Conservation (phyloP, 2,113 vertebrate genomes). For the Calypte anna region DNA sequence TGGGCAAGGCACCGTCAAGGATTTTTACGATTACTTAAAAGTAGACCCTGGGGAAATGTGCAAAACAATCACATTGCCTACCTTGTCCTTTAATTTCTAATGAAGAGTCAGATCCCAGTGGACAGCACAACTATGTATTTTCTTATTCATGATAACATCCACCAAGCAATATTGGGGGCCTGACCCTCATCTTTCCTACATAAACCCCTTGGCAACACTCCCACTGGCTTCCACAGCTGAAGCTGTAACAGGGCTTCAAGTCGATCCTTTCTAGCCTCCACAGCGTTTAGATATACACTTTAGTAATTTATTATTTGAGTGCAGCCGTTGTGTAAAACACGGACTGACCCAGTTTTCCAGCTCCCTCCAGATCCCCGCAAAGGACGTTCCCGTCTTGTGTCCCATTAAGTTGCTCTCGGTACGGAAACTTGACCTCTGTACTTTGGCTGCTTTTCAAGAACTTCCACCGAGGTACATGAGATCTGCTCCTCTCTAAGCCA, state of each 20-base stretch:
- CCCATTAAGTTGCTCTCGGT: slow-evolving; percentile 68
- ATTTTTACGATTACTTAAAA: slow-evolving; percentile 19
- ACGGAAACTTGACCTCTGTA: slow-evolving; percentile 80
- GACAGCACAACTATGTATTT: neutral
- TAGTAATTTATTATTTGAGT: slow-evolving; percentile 69
- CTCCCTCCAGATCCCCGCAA: slow-evolving; percentile 56
- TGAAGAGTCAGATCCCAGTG: neutral
- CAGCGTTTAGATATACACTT: slow-evolving; percentile 14
- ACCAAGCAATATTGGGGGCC: neutral
- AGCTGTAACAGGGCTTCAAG: neutral
- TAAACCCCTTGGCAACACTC: neutral
- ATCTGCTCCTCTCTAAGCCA: slow-evolving; percentile 71
- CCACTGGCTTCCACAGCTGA: neutral
- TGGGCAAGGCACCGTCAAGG: slow-evolving; percentile 8
- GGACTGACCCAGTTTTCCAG: slow-evolving; percentile 70
- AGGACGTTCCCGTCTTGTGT: slow-evolving; percentile 44
- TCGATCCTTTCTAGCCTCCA: slow-evolving; percentile 7
- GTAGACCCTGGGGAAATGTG: neutral
- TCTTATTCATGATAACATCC: neutral
- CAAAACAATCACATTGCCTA: slow-evolving; percentile 48
- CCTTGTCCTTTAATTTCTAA: slow-evolving; percentile 55
- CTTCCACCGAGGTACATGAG: slow-evolving; percentile 72
- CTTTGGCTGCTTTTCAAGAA: slow-evolving; percentile 78
- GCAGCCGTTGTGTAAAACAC: slow-evolving; percentile 57
- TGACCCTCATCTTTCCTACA: neutral